phyloP scores from a whole-genome alignment of 1,140 invertebrate genomes.

The Drosophila rhopaloa region DNA sequence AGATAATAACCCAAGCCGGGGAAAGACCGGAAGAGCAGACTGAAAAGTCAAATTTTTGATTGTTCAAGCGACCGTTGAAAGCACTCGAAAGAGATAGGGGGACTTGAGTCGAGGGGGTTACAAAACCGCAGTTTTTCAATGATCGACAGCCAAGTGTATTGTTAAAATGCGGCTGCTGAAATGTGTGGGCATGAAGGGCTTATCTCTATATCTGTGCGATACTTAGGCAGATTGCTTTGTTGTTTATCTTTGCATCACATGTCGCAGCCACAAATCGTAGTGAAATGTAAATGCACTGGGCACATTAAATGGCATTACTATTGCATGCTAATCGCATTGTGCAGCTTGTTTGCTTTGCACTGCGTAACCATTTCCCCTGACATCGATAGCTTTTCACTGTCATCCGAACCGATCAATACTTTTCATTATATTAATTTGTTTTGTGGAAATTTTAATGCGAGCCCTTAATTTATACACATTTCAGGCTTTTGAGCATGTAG shows the following conservation, averaged over 20 bases:
- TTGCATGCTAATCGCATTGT: slow-evolving; percentile 50
- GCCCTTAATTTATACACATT: background rate
- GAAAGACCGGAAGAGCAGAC: slow-evolving; percentile 22
- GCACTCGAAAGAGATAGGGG: slow-evolving; percentile 7
- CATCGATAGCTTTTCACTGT: slow-evolving; percentile 12
- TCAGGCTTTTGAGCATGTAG: background rate
- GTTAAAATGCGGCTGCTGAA: slow-evolving; percentile 13
- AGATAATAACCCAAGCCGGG: slow-evolving; percentile 21
- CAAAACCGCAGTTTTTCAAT: slow-evolving; percentile 21
- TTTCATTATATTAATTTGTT: slow-evolving; percentile 18
- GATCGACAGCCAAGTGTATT: slow-evolving; percentile 26
- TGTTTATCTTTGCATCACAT: slow-evolving; percentile 53
- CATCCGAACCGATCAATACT: slow-evolving; percentile 18
- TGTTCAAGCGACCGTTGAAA: slow-evolving; percentile 7
- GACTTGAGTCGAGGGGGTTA: slow-evolving; percentile 22
- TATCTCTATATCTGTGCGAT: slow-evolving; percentile 27
- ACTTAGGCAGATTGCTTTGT: slow-evolving; percentile 55
- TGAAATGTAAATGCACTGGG: slow-evolving; percentile 28
- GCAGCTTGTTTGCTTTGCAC: slow-evolving; percentile 32
- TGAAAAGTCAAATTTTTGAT: slow-evolving; percentile 22
- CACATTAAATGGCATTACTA: slow-evolving; percentile 46
- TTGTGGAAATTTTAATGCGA: background rate
- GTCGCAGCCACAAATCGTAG: slow-evolving; percentile 42
- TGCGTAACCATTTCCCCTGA: slow-evolving; percentile 27
- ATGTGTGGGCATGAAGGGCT: slow-evolving; percentile 14